Evolutionary conservation across 1,140 invertebrate species (phyloP).

Genomic region (Drosophila tristis): DNA sequence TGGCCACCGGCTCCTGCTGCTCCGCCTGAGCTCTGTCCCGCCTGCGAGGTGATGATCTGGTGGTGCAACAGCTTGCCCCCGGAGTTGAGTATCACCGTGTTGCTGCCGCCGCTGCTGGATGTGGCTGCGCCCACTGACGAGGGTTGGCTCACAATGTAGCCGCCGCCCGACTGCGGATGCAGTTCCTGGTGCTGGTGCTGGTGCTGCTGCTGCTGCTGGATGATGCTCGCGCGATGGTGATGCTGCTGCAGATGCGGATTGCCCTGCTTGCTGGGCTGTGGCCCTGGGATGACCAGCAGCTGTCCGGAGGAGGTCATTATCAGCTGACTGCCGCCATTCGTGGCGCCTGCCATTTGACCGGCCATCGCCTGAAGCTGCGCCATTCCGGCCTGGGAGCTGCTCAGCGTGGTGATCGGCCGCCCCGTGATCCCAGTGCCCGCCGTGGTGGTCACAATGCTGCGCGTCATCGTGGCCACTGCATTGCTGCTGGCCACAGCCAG

Average conservation of each 20-base stretch:
- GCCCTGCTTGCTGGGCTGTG: constrained; percentile 68
- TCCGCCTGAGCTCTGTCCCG: constrained; percentile 78
- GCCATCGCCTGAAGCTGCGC: constrained; percentile 64
- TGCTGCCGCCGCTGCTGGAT: constrained; percentile 25
- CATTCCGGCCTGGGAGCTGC: constrained; percentile 31
- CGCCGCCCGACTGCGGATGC: constrained; percentile 52
- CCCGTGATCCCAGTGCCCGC: constrained; percentile 49
- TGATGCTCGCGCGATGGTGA: constrained; percentile 36
- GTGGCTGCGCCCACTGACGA: constrained; percentile 18
- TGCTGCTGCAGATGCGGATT: constrained; percentile 35
- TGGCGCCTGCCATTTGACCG: constrained; percentile 17
- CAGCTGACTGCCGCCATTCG: constrained; percentile 64
- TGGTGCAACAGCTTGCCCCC: constrained; percentile 69
- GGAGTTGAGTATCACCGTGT: constrained; percentile 71
- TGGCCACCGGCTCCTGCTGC: constrained; percentile 78
- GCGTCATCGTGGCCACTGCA: constrained; percentile 45
- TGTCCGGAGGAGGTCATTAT: constrained; percentile 84
- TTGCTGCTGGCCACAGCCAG: constrained; percentile 39
- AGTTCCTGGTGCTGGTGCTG: constrained; percentile 33
- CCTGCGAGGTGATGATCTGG: constrained; percentile 83
- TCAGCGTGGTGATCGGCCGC: constrained; percentile 47
- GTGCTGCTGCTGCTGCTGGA: constrained; percentile 46
- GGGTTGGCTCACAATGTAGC: constrained; percentile 76
- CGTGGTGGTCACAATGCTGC: constrained; percentile 60
- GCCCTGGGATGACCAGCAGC: constrained; percentile 85